Evolutionary conservation across 2,113 vertebrate species (phyloP), one percentile per base, ranked within the genome.

Genomic region (Raphicerus campestris): DNA sequence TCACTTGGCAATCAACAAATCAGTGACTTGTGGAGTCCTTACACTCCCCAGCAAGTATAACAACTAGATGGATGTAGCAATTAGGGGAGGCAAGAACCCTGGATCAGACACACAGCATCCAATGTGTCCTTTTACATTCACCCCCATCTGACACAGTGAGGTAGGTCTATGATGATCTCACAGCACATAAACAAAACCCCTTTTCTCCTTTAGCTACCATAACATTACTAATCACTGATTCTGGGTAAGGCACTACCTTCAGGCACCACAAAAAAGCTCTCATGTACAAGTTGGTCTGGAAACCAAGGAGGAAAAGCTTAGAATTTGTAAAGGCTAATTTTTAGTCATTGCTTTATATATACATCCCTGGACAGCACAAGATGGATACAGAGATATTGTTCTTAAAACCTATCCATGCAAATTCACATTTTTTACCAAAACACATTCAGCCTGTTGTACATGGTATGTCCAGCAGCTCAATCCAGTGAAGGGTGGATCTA

Each of bases 51-150:
- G 89, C 84, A 95, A 92, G 56, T 87, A 92, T 11, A 93, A 87
- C 63, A 95, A 77, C 28, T 58, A 93, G 63, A 94, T 10, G 92
- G 87, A 95, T n/a, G 49, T 82, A 94, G 94, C 94, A 94, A 84
- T 93, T 55, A 96, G 77, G 1, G 47, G 92, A 95, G 47, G 85
- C 24, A 5, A 20, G 91, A 82, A 94, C 66, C 66, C 92, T 91
- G 84, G 87, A 75, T 77, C 90, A 92, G 94, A 87, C 60, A 17
- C 83, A 87, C 55, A 70, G 97, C 91, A 96, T 93, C 97, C 96
- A 60, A 89, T 92, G 96, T 20, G 13, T 96, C 98, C 97, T 98
- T 98, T 98, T 98, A 98, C 98, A 98, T 98, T 98, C 97, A 97
- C 96, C 98, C 98, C 98, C 94, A 22, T 98, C 93, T 93, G 96